Percentiles rank a stretch among this genome's conserved stretches.
Conservation (phyloP, 1,140 invertebrate genomes). For the Dryas iulia region DNA sequence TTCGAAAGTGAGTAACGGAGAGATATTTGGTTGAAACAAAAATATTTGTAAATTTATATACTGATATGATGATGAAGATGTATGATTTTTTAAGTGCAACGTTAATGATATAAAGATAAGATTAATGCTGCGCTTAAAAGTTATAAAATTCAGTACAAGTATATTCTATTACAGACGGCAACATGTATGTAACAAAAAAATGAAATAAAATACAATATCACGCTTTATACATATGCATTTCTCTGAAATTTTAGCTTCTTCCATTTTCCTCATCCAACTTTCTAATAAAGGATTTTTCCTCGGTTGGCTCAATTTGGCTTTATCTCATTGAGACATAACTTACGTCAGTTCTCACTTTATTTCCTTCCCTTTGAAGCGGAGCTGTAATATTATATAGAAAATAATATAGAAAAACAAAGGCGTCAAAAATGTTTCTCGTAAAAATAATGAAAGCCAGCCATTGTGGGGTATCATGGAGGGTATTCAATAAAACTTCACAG, state of each 20-base stretch:
- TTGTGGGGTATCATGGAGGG: neutral
- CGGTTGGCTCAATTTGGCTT: slow-evolving; percentile 23
- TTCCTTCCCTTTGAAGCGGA: slow-evolving; percentile 17
- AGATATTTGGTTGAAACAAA: no score
- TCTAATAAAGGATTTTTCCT: slow-evolving; percentile 23
- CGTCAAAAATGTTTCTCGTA: neutral
- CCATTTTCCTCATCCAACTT: slow-evolving; percentile 8
- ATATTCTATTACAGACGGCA: neutral
- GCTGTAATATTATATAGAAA: slow-evolving; percentile 17
- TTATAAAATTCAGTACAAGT: no score
- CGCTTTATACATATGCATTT: slow-evolving; percentile 3
- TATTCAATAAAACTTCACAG: neutral
- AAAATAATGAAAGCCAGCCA: neutral
- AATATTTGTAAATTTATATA: no score
- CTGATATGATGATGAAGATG: no score
- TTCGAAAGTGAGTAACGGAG: no score
- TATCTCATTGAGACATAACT: slow-evolving; percentile 26
- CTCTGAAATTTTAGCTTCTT: slow-evolving; percentile 3
- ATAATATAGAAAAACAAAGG: slow-evolving; percentile 6
- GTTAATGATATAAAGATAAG: no score
- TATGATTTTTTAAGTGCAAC: no score
- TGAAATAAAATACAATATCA: neutral
- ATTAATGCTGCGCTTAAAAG: no score
- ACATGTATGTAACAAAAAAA: neutral
- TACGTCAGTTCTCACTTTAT: slow-evolving; percentile 24